Evolutionary conservation across 2,797 vertebrate genomes (phyloP).

Genomic region (Emys orbicularis): DNA sequence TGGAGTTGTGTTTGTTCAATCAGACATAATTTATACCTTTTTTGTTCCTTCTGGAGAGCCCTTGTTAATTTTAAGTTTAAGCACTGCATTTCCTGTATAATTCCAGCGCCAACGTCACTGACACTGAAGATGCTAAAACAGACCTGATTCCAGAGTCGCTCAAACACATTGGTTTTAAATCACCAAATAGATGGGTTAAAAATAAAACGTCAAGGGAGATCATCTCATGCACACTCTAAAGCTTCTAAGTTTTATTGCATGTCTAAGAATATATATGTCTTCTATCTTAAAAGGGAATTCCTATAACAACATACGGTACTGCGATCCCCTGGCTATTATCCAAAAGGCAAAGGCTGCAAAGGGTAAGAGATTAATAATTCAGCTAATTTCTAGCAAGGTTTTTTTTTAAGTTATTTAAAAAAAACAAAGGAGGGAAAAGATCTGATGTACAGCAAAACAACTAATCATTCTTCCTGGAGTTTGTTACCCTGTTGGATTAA

Average conservation of each 20-base stretch:
- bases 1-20: constrained; percentile 95
- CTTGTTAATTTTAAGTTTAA: constrained; percentile 77
- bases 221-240: constrained; percentile 51
- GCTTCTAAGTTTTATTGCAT: constrained; percentile 28
- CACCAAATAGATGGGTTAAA: constrained; percentile 49
- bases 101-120: constrained; percentile 34
- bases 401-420: constrained; percentile 34
- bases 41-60: constrained; percentile 77
- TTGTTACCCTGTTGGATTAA: constrained; percentile 47
- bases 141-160: neutral
- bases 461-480: constrained; percentile 65
- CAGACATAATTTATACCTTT: constrained; percentile 96
- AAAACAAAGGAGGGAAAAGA: constrained; percentile 62
- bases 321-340: constrained; percentile 62
- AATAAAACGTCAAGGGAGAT: constrained; percentile 41
- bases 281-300: constrained; percentile 61
- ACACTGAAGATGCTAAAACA: constrained; percentile 47
- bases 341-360: constrained; percentile 58
- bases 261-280: constrained; percentile 61
- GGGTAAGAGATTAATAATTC: constrained; percentile 74
- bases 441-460: constrained; percentile 27
- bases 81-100: constrained; percentile 18
- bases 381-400: constrained; percentile 63
- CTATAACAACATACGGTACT: constrained; percentile 50
- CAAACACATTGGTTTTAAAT: constrained; percentile 43